Evolutionary conservation across 2,113 vertebrate species (phyloP), one percentile per base, ranked within the genome.

Genomic region (Ammospiza nelsoni): DNA sequence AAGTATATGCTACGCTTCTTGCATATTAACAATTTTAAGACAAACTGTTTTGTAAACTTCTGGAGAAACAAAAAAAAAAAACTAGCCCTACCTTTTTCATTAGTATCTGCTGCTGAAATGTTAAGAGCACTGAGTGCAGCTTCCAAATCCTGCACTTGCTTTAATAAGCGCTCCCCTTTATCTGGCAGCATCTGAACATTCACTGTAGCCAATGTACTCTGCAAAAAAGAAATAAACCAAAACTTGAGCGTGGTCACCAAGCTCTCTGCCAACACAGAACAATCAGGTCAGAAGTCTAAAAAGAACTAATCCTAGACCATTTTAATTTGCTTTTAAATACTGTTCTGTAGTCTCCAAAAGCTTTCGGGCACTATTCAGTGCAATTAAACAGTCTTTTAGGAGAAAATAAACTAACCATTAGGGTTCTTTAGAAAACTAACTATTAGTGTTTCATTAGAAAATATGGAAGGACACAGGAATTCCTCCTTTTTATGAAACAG

Each of bases 171-270:
- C 78, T 98, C 94, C 27, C 98, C 98, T 94, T 98, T 98, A 92
- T 99, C 98, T 49, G 98, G 98, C 66, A 99, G 96, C 35, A 96
- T 92, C 58, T 98, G 97, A 41, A 98, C 19, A 43, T 99, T 98
- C 90, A 98, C 98, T 1, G 80, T 91, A 29, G 98, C 98, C 94
- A 99, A 68, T 0, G 97, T 98, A 74, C 89, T 97, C 98, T 99
- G 92, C 19, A 94, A 96, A 96, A 71, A 96, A 48, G 49, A 57
- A 46, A 37, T 6, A 86, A 89, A 29, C 3, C 48, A 69, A 63
- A 59, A 49, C 8, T 16, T 67, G 35, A 63, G 54, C 1, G 2
- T 35, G 18, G 33, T 77, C 76, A 79, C 29, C 35, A 71, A 73
- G 20, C 24, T 33, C 23, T 74, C 83, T 78, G 31, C 33, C 76